Conservation (phyloP, 1,140 invertebrate genomes). For the Hesperophylax magnus region DNA sequence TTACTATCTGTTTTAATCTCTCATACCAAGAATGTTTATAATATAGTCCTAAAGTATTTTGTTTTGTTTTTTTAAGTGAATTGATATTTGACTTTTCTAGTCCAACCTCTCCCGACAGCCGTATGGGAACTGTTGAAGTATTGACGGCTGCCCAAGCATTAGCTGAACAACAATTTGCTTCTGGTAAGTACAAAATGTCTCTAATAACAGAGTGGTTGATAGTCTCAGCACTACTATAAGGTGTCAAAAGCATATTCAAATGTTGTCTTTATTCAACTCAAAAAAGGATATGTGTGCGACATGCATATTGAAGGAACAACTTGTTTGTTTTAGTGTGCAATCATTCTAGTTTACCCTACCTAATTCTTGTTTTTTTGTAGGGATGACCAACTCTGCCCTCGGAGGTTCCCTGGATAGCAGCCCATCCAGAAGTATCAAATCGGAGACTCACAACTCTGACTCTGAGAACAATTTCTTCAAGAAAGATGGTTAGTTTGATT, state of each 20-base stretch:
- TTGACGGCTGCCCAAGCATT: conserved; percentile 48
- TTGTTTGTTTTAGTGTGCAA: too few species aligned
- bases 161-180: conserved; percentile 48
- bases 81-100: conserved; percentile 32
- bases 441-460: conserved; percentile 44
- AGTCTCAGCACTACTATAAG: neutral
- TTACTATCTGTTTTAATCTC: too few species aligned
- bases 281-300: too few species aligned
- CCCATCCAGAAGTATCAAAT: conserved; percentile 43
- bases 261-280: too few species aligned
- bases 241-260: too few species aligned
- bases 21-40: too few species aligned
- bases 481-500: conserved; percentile 43
- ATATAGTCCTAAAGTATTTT: too few species aligned
- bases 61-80: too few species aligned
- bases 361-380: neutral
- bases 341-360: too few species aligned
- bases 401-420: conserved; percentile 42
- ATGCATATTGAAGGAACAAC: too few species aligned
- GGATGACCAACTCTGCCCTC: conserved; percentile 12
- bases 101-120: conserved; percentile 47
- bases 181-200: conserved; percentile 32
- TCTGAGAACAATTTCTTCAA: conserved; percentile 53
- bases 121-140: conserved; percentile 47
- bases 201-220: neutral